Evolutionary conservation across 2,113 vertebrate species (phyloP).

Genomic region (Nyctereutes procyonoides): DNA sequence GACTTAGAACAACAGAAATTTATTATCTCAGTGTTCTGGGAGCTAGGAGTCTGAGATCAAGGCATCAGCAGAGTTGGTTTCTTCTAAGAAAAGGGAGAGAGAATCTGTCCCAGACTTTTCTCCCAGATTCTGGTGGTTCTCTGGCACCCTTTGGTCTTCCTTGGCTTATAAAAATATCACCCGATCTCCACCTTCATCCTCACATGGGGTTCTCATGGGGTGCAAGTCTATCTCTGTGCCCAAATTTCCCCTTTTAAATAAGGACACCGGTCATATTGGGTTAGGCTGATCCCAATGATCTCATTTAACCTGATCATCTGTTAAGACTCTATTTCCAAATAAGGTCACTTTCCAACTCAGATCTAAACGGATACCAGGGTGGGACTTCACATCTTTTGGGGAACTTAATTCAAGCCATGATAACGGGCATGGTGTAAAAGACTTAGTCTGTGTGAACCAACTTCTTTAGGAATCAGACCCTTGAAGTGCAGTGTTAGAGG

Average conservation of each 20-base stretch:
- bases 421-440: background rate
- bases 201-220: background rate
- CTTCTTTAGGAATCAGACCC: background rate
- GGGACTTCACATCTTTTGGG: background rate
- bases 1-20: background rate
- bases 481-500: fast-evolving
- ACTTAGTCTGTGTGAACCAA: background rate
- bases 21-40: background rate
- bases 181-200: background rate
- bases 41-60: background rate
- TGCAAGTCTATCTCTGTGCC: background rate
- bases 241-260: background rate
- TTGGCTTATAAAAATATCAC: background rate
- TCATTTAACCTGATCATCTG: background rate
- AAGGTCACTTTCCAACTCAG: background rate
- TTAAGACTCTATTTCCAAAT: background rate
- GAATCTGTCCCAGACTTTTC: background rate
- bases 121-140: background rate
- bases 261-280: background rate
- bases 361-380: background rate
- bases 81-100: background rate
- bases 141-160: background rate
- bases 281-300: background rate
- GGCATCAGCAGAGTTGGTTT: background rate
- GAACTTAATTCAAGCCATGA: background rate